Evolutionary conservation across 2,888 invertebrate species (phyloP), one percentile per base, ranked within the genome.

Genomic region (Hetaerina titia): DNA sequence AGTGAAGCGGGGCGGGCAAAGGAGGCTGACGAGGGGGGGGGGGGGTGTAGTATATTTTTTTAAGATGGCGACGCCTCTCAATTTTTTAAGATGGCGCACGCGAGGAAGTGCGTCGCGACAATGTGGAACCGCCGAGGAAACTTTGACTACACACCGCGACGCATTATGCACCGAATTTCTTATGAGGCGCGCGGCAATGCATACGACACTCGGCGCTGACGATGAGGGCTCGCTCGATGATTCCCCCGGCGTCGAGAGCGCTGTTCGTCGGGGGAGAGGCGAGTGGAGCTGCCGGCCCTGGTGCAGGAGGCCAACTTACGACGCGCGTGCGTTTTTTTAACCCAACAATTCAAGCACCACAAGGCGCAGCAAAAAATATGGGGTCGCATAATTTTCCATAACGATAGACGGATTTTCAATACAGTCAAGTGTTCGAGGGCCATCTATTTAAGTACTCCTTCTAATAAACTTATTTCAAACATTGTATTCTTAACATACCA

Each of bases 161-260:
- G 74, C 74, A 74, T 74, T 25, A 74, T 74, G 74, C 74, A 74
- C 74, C 74, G 74, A 74, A 74, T 74, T n/a, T 74, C 74, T 74
- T 74, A 74, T 74, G 74, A 74, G 74, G 74, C 25, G 74, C 74
- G 25, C 74, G 74, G 25, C 25, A 19, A 25, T 74, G 74, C 74
- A 25, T 74, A 25, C 2, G 0, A 13, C 74, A 25, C 25, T 74
- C 8, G 74, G 25, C 74, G 74, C 13, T 74, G 17, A 25, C 74
- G 9, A 2, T 74, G n/a, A 45, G 74, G 25, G 6, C 74, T 74
- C 74, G 74, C 74, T 9, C 74, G 25, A 25, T 25, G 74, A 25
- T n/a, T 25, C 74, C 74, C 74, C 25, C 25, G 17, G 60, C 17
- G 60, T 17, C 17, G 17, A 15, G 60, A 17, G 17, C 17, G 11